Percentiles rank a stretch among this genome's conserved stretches.
Conservation (phyloP, 2,888 invertebrate species). For the Cotesia congregata region DNA sequence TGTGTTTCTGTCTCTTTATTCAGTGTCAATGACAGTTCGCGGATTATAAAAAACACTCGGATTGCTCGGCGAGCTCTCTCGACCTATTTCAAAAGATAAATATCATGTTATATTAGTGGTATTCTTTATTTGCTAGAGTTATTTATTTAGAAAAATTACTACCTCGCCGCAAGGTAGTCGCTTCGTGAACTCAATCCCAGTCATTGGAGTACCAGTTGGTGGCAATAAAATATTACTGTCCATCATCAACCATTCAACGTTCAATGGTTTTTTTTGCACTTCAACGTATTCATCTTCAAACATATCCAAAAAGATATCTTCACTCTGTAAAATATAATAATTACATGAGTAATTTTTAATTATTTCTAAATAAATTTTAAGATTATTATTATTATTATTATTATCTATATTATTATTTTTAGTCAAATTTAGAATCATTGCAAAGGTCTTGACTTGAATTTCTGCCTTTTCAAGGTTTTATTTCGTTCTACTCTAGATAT, state of each 20-base stretch:
- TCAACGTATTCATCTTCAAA: slow-evolving; percentile 98
- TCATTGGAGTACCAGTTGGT: slow-evolving; percentile 95
- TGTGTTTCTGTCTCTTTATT: slow-evolving; percentile 87
- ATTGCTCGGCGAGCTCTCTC: slow-evolving; percentile 91
- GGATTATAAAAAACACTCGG: slow-evolving; percentile 90
- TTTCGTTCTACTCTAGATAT: too few species aligned
- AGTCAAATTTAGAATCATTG: too few species aligned
- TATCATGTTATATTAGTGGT: slow-evolving; percentile 32
- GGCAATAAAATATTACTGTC: slow-evolving; percentile 95
- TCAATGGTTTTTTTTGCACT: slow-evolving; percentile 87
- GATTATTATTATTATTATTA: too few species aligned
- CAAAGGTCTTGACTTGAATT: too few species aligned
- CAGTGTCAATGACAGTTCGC: slow-evolving; percentile 84
- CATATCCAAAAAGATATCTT: slow-evolving; percentile 98
- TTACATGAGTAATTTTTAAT: background rate
- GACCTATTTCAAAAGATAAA: slow-evolving; percentile 73
- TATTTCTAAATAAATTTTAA: slow-evolving; percentile 4
- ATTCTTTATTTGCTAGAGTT: slow-evolving; percentile 5
- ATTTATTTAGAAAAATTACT: slow-evolving; percentile 54
- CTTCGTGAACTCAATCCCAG: slow-evolving; percentile 94
- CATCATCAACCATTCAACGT: slow-evolving; percentile 96
- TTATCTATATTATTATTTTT: too few species aligned
- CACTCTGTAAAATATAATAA: slow-evolving; percentile 74
- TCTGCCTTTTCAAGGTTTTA: too few species aligned
- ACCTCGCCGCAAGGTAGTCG: slow-evolving; percentile 97